Conservation (phyloP, 1,140 invertebrate species). For the Drosophila leontia region DNA sequence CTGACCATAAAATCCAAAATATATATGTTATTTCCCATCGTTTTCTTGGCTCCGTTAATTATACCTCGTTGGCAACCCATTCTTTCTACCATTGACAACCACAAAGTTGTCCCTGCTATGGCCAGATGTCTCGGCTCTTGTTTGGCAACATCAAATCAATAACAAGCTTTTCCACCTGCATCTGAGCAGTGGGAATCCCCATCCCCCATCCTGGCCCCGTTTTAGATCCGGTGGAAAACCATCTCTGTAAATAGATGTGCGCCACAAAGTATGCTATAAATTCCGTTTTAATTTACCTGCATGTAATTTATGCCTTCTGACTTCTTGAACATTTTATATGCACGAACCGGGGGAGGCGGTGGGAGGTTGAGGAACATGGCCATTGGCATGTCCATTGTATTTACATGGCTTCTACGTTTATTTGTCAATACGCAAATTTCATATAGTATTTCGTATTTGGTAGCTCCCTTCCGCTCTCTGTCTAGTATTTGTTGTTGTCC, state of each 20-base stretch:
- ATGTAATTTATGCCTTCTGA: slow-evolving; percentile 83
- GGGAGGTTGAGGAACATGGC: slow-evolving; percentile 54
- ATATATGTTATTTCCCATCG: slow-evolving; percentile 15
- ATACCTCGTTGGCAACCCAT: slow-evolving; percentile 26
- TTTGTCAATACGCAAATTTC: slow-evolving; percentile 84
- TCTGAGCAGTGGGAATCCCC: not conserved
- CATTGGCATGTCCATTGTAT: slow-evolving; percentile 81
- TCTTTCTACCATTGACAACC: slow-evolving; percentile 33
- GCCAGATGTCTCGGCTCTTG: slow-evolving; percentile 44
- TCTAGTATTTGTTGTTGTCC: slow-evolving; percentile 3
- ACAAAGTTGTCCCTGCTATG: slow-evolving; percentile 45
- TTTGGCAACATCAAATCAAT: slow-evolving; percentile 52
- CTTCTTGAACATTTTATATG: slow-evolving; percentile 74
- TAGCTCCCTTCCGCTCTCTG: not conserved
- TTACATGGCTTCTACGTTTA: slow-evolving; percentile 79
- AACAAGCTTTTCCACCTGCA: slow-evolving; percentile 36
- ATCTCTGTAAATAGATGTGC: slow-evolving; percentile 69
- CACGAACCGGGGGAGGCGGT: not conserved
- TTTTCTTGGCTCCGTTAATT: slow-evolving; percentile 20
- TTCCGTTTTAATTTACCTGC: slow-evolving; percentile 83
- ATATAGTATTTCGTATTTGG: slow-evolving; percentile 75
- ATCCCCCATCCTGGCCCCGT: not conserved
- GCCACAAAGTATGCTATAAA: slow-evolving; percentile 83
- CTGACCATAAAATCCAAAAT: slow-evolving; percentile 16
- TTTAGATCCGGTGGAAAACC: slow-evolving; percentile 12